Evolutionary conservation across 2,888 invertebrate genomes (phyloP).

Genomic region (Nephrotoma appendiculata): DNA sequence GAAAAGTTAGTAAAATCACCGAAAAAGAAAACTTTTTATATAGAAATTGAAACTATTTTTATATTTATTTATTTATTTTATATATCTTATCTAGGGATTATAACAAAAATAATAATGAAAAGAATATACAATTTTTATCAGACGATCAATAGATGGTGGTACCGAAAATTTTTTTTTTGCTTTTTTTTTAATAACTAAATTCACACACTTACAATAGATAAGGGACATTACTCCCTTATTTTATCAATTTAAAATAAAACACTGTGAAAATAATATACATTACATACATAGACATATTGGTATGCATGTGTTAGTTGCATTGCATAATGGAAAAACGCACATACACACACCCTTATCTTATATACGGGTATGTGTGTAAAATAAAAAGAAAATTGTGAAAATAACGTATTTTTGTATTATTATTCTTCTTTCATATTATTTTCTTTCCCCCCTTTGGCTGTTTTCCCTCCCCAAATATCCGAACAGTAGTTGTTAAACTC

Average conservation of each 20-base stretch:
- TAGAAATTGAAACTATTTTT: neutral
- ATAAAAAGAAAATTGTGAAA: neutral
- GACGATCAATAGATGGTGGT: slow-evolving; percentile 5
- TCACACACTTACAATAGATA: slow-evolving; percentile 1
- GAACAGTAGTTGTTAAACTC: neutral
- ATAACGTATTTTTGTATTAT: neutral
- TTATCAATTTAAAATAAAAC: neutral
- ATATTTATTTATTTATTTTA: neutral
- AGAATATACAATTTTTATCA: neutral
- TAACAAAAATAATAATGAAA: neutral
- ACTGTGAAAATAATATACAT: neutral
- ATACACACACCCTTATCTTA: neutral
- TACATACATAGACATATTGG: neutral
- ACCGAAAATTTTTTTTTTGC: neutral
- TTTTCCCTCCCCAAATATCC: neutral
- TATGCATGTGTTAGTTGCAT: neutral
- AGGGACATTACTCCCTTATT: slow-evolving; percentile 3
- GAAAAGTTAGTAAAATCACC: neutral
- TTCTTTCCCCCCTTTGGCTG: neutral
- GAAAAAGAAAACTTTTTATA: neutral
- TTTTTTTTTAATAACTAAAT: neutral
- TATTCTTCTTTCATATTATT: neutral
- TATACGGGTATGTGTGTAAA: neutral
- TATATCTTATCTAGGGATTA: neutral
- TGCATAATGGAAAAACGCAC: neutral